These are phyloP conservation scores for Tenthredo distinguenda DNA, from an alignment of 2,888 invertebrate species.

Conservation along the genomic window DNA sequence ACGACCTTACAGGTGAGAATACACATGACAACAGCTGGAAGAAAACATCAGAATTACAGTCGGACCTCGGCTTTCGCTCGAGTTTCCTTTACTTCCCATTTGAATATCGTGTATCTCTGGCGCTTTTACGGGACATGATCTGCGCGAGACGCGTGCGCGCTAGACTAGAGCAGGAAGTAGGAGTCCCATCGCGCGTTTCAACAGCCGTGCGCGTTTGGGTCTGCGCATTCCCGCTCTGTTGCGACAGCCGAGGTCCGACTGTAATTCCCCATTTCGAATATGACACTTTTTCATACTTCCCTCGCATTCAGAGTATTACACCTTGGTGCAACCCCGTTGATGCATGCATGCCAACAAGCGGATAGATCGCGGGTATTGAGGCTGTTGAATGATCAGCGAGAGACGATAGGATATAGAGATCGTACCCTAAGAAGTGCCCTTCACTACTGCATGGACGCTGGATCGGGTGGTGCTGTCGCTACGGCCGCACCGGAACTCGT, in stretches of 20 bases:
- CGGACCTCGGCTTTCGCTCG: no score
- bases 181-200: no score
- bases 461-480: slow-evolving; percentile 84
- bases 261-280: not conserved
- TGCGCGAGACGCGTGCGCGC: no score
- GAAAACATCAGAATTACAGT: no score
- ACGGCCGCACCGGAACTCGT: slow-evolving; percentile 93
- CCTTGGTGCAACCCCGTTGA: slow-evolving; percentile 89
- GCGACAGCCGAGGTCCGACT: not conserved
- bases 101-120: no score
- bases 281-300: not conserved
- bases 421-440: slow-evolving; percentile 92
- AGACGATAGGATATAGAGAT: slow-evolving; percentile 86
- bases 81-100: no score
- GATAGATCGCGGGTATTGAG: slow-evolving; percentile 88
- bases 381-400: slow-evolving; percentile 85
- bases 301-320: slow-evolving; percentile 70
- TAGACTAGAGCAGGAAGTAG: no score
- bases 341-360: slow-evolving; percentile 95
- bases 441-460: slow-evolving; percentile 93
- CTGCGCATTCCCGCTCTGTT: no score
- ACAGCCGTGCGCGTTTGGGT: no score
- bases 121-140: no score
- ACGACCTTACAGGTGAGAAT: slow-evolving; percentile 72
- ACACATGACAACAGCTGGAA: no score